phyloP scores from a whole-genome alignment of 2,113 vertebrate species.

The Cyprichromis sp. region DNA sequence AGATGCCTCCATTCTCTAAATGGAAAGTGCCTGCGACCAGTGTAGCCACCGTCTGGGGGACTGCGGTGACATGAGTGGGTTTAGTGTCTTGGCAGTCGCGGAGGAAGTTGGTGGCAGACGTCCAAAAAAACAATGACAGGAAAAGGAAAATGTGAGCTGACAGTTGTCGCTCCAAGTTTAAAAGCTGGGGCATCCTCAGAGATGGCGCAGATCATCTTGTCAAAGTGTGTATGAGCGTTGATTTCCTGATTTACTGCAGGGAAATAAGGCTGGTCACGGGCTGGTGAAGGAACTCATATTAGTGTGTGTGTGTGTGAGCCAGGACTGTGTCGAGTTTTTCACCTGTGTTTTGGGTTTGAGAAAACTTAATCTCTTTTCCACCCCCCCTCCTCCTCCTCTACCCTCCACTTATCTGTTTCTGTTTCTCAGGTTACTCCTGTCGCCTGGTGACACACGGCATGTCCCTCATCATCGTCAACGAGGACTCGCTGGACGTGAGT shows the following conservation, averaged over 20 bases:
- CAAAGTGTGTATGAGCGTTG: background rate
- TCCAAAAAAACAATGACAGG: background rate
- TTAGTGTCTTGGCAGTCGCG: background rate
- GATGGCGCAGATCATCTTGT: background rate
- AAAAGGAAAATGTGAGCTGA: background rate
- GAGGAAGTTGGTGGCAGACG: background rate
- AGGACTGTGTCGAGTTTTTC: background rate
- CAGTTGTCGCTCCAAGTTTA: background rate
- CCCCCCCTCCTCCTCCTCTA: background rate
- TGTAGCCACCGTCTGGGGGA: background rate
- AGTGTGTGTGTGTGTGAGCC: background rate
- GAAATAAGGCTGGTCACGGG: background rate
- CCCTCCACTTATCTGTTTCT: slow-evolving; percentile 27
- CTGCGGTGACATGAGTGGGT: background rate
- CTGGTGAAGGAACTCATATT: background rate
- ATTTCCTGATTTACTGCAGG: background rate
- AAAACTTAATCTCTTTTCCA: slow-evolving; percentile 8
- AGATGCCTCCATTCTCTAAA: background rate
- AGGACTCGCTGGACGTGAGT: slow-evolving; percentile 97
- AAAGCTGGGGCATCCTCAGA: background rate
- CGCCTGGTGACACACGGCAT: slow-evolving; percentile 90
- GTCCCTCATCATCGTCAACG: slow-evolving; percentile 94
- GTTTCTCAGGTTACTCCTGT: slow-evolving; percentile 88
- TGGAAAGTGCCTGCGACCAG: background rate
- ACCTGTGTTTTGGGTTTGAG: slow-evolving; percentile 9